Evolutionary conservation across 2,113 vertebrate species (phyloP), one percentile per base, ranked within the genome.

Genomic region (Platichthys flesus): DNA sequence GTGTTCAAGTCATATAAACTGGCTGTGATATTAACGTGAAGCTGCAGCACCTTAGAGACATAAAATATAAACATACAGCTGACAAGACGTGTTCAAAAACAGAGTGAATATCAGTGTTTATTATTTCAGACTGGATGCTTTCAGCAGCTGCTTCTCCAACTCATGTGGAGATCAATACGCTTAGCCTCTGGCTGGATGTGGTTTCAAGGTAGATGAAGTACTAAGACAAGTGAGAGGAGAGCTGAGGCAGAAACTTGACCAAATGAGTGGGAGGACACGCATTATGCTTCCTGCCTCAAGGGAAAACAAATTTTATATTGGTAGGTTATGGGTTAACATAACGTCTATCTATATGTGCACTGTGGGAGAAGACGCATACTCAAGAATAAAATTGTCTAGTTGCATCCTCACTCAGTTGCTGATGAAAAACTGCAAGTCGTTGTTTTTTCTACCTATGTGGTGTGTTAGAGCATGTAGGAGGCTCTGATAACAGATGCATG

Each of bases 391-490:
- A 71, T 51, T 26, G 57, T 47, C 42, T 79, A 18, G 68, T 66
- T 74, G 74, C 67, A 45, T 47, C 24, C 65, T 87, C 66, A 70
- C 55, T 67, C 67, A 18, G 24, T 28, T 40, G 73, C 76, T 83
- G 75, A 79, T 72, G 28, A 86, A 85, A 84, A 82, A 54, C 52
- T 78, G 74, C 82, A 81, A 56, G 35, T 66, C 18, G 10, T 1
- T 51, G 9, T 64, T 54, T 76, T 26, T 60, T 45, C 2, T 51
- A 21, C 64, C 74, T 75, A 54, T 88, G 83, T 83, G 83, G 82
- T 85, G 86, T 85, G 71, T 71, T 21, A 67, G 21, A 77, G 63
- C 14, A 45, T 62, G 81, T 76, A 64, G 79, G 85, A 85, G 74
- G 77, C 66, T 73, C 26, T 81, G 64, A 82, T 78, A 84, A 62